Conservation (phyloP, 2,797 vertebrate species). For the Acipenser ruthenus region DNA sequence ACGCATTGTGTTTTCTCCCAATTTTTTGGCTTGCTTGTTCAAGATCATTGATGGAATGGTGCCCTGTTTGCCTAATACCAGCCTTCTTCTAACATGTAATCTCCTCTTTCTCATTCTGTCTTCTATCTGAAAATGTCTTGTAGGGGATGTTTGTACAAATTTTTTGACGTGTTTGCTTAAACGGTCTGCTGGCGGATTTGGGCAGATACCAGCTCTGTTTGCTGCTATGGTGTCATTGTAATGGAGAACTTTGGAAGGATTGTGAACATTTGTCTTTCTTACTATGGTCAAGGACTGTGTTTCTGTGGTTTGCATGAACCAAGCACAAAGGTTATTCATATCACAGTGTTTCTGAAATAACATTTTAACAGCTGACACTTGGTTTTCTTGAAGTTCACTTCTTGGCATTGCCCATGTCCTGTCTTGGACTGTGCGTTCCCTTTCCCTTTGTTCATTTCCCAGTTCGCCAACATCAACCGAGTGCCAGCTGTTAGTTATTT, state of each 20-base stretch:
- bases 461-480: constrained; percentile 54
- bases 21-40: no score
- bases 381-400: constrained; percentile 46
- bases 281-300: constrained; percentile 86
- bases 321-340: constrained; percentile 80
- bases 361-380: constrained; percentile 72
- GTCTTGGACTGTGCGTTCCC: constrained; percentile 33
- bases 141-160: constrained; percentile 84
- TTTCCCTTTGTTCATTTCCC: constrained; percentile 39
- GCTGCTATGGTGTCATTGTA: constrained; percentile 63
- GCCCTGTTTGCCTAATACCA: constrained; percentile 29
- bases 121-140: constrained; percentile 63
- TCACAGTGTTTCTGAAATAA: constrained; percentile 86
- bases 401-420: constrained; percentile 35
- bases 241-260: constrained; percentile 74
- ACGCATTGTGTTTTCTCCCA: constrained; percentile 20
- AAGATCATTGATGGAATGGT: constrained; percentile 1
- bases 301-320: constrained; percentile 99
- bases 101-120: constrained; percentile 55
- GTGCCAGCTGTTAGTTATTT: constrained; percentile 86
- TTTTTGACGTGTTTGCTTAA: constrained; percentile 90
- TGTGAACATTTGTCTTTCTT: constrained; percentile 82
- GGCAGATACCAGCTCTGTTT: constrained; percentile 59
- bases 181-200: constrained; percentile 71
- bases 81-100: constrained; percentile 47